Evolutionary conservation across 2,888 invertebrate genomes (phyloP), one percentile per base, ranked within the genome.

Genomic region (Therioaphis trifolii): DNA sequence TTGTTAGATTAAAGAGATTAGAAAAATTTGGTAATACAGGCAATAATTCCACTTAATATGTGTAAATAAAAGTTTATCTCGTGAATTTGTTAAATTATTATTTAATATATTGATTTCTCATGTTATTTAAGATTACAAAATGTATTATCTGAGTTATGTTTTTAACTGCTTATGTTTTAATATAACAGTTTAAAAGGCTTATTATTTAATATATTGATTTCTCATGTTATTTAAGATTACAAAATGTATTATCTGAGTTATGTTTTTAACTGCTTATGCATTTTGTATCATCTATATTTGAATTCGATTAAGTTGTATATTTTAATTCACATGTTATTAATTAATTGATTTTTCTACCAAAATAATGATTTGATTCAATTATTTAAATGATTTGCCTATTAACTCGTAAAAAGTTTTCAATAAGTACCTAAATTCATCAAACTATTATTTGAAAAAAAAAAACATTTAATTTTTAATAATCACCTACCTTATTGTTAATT

Each of bases 1-100:
- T 89, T 85, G 86, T 95, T 84, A 91, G 95, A 89, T 92, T 93
- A 89, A 91, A 94, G 88, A 92, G 95, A 89, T 90, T 95, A 88
- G 92, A 93, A 89, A 94, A 93, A 89, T 95, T 94, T 86, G 87
- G 88, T 40, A 63, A 27, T 21, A 11, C 27, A 27, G 79, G 69
- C 12, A 79, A 27, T 18, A 40, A 18, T 55, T 21, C 78, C 9
- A 43, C 24, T 15, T 77, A 77, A 63, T 14, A 63, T 63, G 14
- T 76, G 40, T n/a, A 18, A 68, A 43, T 46, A 69, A 46, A 1
- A 21, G 21, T 69, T 1, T n/a, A n/a, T n/a, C n/a, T 46, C 15
- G 43, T 69, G 21, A 69, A 46, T 15, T 24, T 15, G 43, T 46
- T 18, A 21, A 43, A 69, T 24, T n/a, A n/a, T n/a, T n/a, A n/a